Percentiles rank a stretch among this genome's conserved stretches.
These are phyloP conservation scores for Lasioglossum leucozonium DNA, from an alignment of 2,888 invertebrate genomes.

Conservation along the genomic window DNA sequence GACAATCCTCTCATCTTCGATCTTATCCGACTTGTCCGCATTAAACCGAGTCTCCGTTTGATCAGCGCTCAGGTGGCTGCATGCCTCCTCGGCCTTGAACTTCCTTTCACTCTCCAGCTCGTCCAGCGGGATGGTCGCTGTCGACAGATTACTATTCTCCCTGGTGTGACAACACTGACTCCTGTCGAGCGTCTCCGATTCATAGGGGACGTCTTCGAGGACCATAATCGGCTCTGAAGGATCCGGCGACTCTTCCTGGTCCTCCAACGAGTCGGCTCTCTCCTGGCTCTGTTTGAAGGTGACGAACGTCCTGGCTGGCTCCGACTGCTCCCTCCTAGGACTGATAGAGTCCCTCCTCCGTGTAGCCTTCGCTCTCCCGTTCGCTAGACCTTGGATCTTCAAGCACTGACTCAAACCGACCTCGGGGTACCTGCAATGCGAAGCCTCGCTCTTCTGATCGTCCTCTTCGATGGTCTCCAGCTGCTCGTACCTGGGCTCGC, in stretches of 20 bases:
- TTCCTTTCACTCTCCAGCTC: conserved; percentile 64
- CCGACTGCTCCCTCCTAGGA: conserved; percentile 61
- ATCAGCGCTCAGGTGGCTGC: conserved; percentile 32
- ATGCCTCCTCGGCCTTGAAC: conserved; percentile 57
- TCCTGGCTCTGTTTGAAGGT: conserved; percentile 64
- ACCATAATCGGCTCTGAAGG: conserved; percentile 47
- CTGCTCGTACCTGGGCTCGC: conserved; percentile 65
- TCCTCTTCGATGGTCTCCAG: conserved; percentile 72
- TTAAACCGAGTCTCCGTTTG: background rate
- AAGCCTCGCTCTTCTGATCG: conserved; percentile 66
- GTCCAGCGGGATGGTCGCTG: conserved; percentile 65
- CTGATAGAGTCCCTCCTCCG: conserved; percentile 44
- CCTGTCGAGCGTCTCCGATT: conserved; percentile 29
- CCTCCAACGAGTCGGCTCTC: background rate
- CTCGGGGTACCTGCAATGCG: conserved; percentile 67
- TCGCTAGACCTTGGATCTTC: conserved; percentile 67
- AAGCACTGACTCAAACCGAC: conserved; percentile 70
- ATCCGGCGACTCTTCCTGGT: conserved; percentile 33
- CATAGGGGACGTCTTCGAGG: conserved; percentile 57
- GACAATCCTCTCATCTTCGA: conserved; percentile 21
- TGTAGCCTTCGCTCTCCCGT: conserved; percentile 54
- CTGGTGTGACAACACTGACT: conserved; percentile 57
- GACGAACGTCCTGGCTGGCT: conserved; percentile 68
- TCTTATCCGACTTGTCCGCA: conserved; percentile 2
- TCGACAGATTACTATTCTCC: conserved; percentile 67